Evolutionary conservation across 2,888 invertebrate genomes (phyloP).

Genomic region (Apoda limacodes): DNA sequence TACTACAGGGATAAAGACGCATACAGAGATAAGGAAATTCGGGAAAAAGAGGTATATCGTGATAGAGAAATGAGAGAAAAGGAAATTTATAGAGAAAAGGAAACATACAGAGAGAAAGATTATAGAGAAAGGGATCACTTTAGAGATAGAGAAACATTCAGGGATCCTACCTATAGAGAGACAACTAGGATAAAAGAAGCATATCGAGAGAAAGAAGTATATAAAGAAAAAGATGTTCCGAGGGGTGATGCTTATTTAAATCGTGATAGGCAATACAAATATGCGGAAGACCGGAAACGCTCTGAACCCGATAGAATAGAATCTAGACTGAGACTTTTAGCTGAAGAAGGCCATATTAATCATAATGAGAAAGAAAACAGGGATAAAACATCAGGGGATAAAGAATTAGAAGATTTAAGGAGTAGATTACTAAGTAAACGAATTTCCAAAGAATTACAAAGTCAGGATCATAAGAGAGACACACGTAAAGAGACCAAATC

Average conservation of each 20-base stretch:
- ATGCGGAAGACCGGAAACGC: conserved; percentile 50
- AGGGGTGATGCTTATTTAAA: conserved; percentile 41
- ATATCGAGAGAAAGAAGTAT: conserved; percentile 43
- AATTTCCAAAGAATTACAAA: conserved; percentile 74
- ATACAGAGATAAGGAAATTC: conserved; percentile 27
- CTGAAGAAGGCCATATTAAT: conserved; percentile 47
- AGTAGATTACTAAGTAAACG: conserved; percentile 78
- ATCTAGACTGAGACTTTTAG: conserved; percentile 43
- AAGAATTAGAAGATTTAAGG: conserved; percentile 80
- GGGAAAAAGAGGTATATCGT: conserved; percentile 46
- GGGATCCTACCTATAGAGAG: conserved; percentile 43
- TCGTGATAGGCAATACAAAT: conserved; percentile 51
- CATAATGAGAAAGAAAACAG: conserved; percentile 62
- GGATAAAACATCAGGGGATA: conserved; percentile 61
- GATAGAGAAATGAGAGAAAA: conserved; percentile 46
- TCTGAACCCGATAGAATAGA: conserved; percentile 50
- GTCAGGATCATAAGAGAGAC: conserved; percentile 46
- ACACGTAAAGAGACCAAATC: conserved; percentile 55
- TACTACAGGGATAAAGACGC: conserved; percentile 48
- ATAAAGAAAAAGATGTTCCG: conserved; percentile 46
- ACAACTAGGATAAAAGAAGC: conserved; percentile 34
- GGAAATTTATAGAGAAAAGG: conserved; percentile 48
- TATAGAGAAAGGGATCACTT: conserved; percentile 56
- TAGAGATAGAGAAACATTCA: conserved; percentile 43
- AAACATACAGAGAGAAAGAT: conserved; percentile 50